Conservation (phyloP, 2,888 invertebrate species). For the Teleiodes luculella region DNA sequence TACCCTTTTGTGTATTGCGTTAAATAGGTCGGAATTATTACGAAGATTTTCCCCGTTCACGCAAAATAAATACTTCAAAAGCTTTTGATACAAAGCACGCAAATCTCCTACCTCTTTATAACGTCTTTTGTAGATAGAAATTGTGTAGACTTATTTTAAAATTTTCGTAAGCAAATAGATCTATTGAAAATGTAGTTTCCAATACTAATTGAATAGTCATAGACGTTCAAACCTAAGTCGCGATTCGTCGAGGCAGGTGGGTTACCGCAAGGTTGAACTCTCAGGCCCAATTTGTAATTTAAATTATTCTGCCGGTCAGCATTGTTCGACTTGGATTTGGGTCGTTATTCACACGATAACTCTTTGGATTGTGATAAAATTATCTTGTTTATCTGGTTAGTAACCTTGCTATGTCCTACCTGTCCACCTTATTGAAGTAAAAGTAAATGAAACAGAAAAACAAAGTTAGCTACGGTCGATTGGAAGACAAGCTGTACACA, state of each 20-base stretch:
- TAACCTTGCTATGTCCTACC: too few species aligned
- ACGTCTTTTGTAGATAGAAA: too few species aligned
- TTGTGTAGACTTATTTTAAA: too few species aligned
- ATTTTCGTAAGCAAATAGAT: not conserved
- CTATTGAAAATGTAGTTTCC: not conserved
- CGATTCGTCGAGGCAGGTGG: constrained; percentile 27
- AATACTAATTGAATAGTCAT: not conserved
- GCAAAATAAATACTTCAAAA: not conserved
- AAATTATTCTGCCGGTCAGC: constrained; percentile 35
- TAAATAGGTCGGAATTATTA: too few species aligned
- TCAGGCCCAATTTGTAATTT: constrained; percentile 51
- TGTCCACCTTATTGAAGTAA: too few species aligned
- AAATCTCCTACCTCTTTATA: too few species aligned
- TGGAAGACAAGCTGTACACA: too few species aligned
- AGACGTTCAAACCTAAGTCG: not conserved
- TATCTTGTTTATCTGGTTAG: too few species aligned
- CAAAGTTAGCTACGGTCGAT: too few species aligned
- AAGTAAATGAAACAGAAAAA: too few species aligned
- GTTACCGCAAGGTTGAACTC: constrained; percentile 40
- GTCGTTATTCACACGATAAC: constrained; percentile 31
- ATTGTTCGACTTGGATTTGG: constrained; percentile 33
- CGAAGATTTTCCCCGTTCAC: not conserved
- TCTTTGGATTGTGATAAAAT: not conserved
- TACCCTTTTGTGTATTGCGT: too few species aligned
- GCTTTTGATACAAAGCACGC: not conserved